A percentile compares a stretch with the other conserved stretches of the same genome.
phyloP scores from a whole-genome alignment of 2,888 invertebrate genomes.

The Melanostoma mellinum region DNA sequence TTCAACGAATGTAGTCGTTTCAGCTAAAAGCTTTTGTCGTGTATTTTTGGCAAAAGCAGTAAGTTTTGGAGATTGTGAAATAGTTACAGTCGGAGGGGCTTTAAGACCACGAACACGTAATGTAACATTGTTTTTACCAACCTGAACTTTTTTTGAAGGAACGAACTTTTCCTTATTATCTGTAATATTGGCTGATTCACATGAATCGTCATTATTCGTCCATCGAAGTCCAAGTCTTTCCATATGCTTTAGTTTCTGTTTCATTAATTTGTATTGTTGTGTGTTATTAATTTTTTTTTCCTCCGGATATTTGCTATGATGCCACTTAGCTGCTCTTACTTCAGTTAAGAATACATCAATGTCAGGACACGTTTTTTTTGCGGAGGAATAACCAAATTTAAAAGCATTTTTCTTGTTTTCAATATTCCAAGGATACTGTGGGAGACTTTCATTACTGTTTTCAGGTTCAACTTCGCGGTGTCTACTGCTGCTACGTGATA shows the following conservation, averaged over 20 bases:
- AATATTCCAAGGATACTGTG: constrained; percentile 74
- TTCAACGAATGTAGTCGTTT: too few species aligned
- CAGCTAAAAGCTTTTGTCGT: constrained; percentile 41
- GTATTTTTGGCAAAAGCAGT: constrained; percentile 46
- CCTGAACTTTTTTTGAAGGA: constrained; percentile 79
- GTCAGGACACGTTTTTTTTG: constrained; percentile 78
- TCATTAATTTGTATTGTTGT: constrained; percentile 82
- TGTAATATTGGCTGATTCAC: constrained; percentile 78
- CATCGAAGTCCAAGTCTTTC: constrained; percentile 83
- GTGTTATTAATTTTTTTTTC: constrained; percentile 81
- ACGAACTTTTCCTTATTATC: constrained; percentile 82
- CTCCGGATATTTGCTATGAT: constrained; percentile 80
- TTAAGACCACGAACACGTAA: constrained; percentile 77
- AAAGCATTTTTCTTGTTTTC: constrained; percentile 79
- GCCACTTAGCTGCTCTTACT: constrained; percentile 79
- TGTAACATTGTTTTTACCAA: constrained; percentile 80
- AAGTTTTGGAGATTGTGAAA: constrained; percentile 19
- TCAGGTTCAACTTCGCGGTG: constrained; percentile 68
- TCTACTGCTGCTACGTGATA: constrained; percentile 62
- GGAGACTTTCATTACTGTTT: constrained; percentile 73
- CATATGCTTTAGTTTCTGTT: constrained; percentile 84
- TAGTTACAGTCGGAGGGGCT: constrained; percentile 68
- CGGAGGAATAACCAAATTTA: constrained; percentile 74
- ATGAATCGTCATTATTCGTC: constrained; percentile 77
- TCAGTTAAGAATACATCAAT: constrained; percentile 79